phyloP scores from a whole-genome alignment of 2,113 vertebrate genomes.

The Aplodontia rufa region DNA sequence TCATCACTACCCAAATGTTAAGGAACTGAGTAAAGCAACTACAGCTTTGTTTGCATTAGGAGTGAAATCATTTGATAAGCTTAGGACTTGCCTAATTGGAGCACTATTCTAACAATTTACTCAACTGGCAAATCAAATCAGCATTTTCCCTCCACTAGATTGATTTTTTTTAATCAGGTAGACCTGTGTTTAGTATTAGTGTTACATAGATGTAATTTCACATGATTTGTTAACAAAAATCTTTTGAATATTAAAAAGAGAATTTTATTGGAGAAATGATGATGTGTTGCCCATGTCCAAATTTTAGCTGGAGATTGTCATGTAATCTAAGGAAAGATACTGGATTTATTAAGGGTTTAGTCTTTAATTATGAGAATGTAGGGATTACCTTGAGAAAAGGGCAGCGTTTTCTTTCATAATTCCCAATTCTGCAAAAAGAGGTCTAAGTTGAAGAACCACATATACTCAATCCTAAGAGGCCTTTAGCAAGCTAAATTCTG shows the following conservation, averaged over 20 bases:
- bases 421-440: not conserved
- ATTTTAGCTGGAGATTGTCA: not conserved
- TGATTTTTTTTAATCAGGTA: not conserved
- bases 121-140: not conserved
- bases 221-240: slow-evolving; percentile 11
- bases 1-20: slow-evolving; percentile 56
- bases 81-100: not conserved
- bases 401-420: not conserved
- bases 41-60: slow-evolving; percentile 47
- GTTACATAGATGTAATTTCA: not conserved
- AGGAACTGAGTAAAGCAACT: slow-evolving; percentile 10
- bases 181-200: not conserved
- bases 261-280: not conserved
- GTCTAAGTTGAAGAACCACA: not conserved
- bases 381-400: not conserved
- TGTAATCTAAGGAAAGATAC: not conserved
- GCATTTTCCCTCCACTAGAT: not conserved
- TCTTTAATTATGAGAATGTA: not conserved
- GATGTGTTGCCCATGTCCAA: not conserved
- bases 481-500: not conserved
- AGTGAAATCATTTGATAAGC: slow-evolving; percentile 8
- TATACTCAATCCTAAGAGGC: not conserved
- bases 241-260: not conserved
- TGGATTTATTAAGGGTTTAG: not conserved
- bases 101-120: not conserved